These are phyloP conservation scores for Hoplostethus atlanticus DNA, from an alignment of 2,797 vertebrate genomes.

Conservation along the genomic window DNA sequence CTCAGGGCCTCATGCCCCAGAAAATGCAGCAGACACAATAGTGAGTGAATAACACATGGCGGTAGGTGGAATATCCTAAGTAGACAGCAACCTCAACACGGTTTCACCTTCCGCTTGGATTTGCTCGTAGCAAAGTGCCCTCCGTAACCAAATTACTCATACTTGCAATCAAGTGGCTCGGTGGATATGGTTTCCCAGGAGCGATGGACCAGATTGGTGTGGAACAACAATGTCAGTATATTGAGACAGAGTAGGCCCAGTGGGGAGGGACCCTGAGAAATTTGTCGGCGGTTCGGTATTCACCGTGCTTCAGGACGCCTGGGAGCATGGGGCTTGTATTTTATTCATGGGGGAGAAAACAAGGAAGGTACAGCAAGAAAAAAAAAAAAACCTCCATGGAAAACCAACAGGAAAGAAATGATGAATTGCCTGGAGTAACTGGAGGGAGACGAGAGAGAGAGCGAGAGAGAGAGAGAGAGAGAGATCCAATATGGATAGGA, in stretches of 20 bases:
- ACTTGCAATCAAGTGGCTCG: constrained; percentile 26
- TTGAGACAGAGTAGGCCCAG: constrained; percentile 39
- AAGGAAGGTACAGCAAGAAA: constrained; percentile 40
- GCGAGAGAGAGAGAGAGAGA: constrained; percentile 16
- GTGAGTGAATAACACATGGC: not conserved
- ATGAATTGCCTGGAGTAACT: constrained; percentile 3
- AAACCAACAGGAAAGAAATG: not conserved
- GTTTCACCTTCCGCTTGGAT: constrained; percentile 22
- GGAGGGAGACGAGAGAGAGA: constrained; percentile 8
- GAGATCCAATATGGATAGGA: constrained; percentile 27
- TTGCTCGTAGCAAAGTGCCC: not conserved
- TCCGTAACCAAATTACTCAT: constrained; percentile 15
- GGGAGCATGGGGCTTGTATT: constrained; percentile 49
- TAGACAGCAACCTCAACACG: constrained; percentile 29
- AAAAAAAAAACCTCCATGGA: not conserved
- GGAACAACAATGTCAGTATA: constrained; percentile 69
- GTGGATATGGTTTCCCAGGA: constrained; percentile 36
- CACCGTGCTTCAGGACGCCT: constrained; percentile 55
- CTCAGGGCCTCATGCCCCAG: not conserved
- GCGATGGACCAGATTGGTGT: constrained; percentile 45
- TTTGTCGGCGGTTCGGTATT: constrained; percentile 42
- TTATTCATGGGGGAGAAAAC: constrained; percentile 70
- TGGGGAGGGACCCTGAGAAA: constrained; percentile 45
- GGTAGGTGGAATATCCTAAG: constrained; percentile 9
- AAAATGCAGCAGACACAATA: constrained; percentile 22